Percentiles rank a stretch among this genome's conserved stretches.
These are phyloP conservation scores for Lasioglossum morio DNA, from an alignment of 2,888 invertebrate genomes.

Conservation along the genomic window DNA sequence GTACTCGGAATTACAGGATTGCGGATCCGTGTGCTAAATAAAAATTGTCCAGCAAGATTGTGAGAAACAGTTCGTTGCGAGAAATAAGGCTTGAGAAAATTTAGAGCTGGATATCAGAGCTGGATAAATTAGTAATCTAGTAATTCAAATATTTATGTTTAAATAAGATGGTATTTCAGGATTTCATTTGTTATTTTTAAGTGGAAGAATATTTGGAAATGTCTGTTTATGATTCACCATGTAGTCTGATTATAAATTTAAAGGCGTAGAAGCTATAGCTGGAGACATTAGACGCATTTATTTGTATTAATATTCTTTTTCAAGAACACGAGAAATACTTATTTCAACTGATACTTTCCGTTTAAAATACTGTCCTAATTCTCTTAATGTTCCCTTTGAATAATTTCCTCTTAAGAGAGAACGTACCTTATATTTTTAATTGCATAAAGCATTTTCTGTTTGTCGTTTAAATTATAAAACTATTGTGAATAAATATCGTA, in stretches of 20 bases:
- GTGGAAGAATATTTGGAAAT: no score
- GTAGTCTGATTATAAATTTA: no score
- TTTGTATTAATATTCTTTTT: neutral
- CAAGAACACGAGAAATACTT: neutral
- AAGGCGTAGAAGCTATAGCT: no score
- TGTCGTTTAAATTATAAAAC: neutral
- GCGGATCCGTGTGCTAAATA: neutral
- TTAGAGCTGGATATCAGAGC: no score
- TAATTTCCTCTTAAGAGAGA: neutral
- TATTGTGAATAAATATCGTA: neutral
- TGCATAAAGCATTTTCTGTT: neutral
- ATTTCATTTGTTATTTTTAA: no score
- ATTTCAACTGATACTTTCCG: neutral
- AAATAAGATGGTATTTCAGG: neutral
- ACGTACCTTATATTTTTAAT: neutral
- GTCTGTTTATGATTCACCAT: no score
- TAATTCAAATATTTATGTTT: neutral
- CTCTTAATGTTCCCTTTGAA: neutral
- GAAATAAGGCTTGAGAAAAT: no score
- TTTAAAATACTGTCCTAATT: neutral
- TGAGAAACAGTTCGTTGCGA: neutral
- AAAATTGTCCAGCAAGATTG: neutral
- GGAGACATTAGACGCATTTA: neutral
- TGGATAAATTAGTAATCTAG: no score
- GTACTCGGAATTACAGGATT: neutral